A percentile compares a stretch with the other conserved stretches of the same genome.
These are phyloP conservation scores for Xanthia icteritia DNA, from an alignment of 2,888 invertebrate species.

Conservation along the genomic window DNA sequence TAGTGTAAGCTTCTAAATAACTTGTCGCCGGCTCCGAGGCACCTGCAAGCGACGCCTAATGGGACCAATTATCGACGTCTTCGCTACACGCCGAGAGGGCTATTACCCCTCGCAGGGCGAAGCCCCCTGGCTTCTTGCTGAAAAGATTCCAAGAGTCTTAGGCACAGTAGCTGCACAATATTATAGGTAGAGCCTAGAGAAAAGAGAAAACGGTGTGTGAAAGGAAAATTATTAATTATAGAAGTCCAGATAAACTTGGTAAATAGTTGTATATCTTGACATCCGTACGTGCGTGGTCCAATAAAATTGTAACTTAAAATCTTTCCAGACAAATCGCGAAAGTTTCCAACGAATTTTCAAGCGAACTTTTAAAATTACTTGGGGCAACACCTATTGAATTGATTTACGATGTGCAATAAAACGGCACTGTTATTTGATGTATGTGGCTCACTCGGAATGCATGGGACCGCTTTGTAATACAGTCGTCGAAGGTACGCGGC, in stretches of 20 bases:
- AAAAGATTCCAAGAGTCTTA: constrained; percentile 70
- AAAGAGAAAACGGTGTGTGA: constrained; percentile 5
- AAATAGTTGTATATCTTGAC: constrained; percentile 19
- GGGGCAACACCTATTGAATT: constrained; percentile 77
- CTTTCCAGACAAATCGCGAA: constrained; percentile 76
- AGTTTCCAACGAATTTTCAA: constrained; percentile 78
- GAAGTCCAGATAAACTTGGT: neutral
- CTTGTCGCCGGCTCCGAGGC: constrained; percentile 74
- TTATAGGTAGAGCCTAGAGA: constrained; percentile 57
- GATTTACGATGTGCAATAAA: constrained; percentile 77
- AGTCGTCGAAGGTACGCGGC: constrained; percentile 43
- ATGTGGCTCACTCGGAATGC: constrained; percentile 68
- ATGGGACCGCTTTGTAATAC: constrained; percentile 60
- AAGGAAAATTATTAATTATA: constrained; percentile 5
- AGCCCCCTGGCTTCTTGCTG: constrained; percentile 70
- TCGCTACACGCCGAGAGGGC: constrained; percentile 78
- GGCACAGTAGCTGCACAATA: constrained; percentile 60
- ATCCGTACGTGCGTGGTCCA: constrained; percentile 47
- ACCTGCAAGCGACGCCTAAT: constrained; percentile 84
- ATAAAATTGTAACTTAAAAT: constrained; percentile 57
- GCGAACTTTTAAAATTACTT: constrained; percentile 79
- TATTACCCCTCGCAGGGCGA: constrained; percentile 78
- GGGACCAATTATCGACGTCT: constrained; percentile 85
- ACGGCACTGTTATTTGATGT: constrained; percentile 73
- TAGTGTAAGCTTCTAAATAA: constrained; percentile 75